Percentiles rank a stretch among this genome's conserved stretches.
These are phyloP conservation scores for Chironex yamaguchii DNA, from an alignment of 30 jellyfish, hydroid and myxozoan genomes.

Conservation along the genomic window DNA sequence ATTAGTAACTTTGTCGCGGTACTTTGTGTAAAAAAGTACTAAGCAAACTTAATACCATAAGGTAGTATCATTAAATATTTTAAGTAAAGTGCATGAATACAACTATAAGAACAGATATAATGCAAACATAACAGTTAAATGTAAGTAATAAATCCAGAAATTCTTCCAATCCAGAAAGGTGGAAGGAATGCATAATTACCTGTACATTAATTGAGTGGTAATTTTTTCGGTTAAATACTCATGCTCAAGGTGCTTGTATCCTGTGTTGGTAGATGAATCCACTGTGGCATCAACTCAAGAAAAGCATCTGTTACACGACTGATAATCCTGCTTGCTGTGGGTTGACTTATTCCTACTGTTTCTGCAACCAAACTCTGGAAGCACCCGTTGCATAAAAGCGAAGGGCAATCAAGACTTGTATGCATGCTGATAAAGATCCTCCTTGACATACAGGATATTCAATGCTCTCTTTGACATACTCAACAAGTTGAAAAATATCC, in stretches of 20 bases:
- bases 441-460: neutral
- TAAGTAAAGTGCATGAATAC: too few relatives aligned
- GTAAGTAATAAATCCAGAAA: too few relatives aligned
- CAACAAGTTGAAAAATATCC: neutral
- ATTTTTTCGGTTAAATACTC: neutral
- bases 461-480: neutral
- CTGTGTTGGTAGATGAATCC: neutral
- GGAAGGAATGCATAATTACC: too few relatives aligned
- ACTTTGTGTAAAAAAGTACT: too few relatives aligned
- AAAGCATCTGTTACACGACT: neutral
- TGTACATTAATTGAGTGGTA: neutral
- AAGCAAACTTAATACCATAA: too few relatives aligned
- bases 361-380: neutral
- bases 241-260: neutral
- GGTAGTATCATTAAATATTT: too few relatives aligned
- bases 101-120: too few relatives aligned
- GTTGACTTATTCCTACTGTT: neutral
- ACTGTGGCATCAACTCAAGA: neutral
- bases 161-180: too few relatives aligned
- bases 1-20: too few relatives aligned
- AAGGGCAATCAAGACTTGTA: neutral
- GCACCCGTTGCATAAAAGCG: neutral
- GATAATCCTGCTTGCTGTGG: neutral
- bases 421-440: neutral
- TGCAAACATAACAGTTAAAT: too few relatives aligned